phyloP scores from a whole-genome alignment of 2,113 vertebrate genomes.

The Myotis lucifugus region DNA sequence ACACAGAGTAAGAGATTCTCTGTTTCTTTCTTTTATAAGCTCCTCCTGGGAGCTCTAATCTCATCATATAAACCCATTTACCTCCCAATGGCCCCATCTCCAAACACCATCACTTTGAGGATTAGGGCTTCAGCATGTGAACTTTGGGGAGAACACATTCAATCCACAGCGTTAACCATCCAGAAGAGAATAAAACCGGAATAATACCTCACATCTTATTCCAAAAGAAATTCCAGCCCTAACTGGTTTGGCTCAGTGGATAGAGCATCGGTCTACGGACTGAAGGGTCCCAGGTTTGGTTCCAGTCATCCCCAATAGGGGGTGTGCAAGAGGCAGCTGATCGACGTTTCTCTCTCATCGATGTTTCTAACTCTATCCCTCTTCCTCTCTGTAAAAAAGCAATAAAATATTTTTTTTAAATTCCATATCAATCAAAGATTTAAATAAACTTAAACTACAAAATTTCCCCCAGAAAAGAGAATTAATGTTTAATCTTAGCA shows the following conservation, averaged over 20 bases:
- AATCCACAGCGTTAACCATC: not conserved
- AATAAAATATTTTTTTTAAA: not conserved
- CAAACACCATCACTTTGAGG: not conserved
- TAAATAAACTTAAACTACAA: not conserved
- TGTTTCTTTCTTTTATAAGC: not conserved
- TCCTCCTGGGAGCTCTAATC: not conserved
- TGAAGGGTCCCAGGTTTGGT: no score
- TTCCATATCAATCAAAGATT: not conserved
- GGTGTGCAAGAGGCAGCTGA: no score
- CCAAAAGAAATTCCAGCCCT: not conserved
- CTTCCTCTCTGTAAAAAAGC: no score
- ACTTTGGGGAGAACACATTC: not conserved
- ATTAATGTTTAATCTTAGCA: not conserved
- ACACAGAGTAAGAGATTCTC: not conserved
- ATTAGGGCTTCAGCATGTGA: not conserved
- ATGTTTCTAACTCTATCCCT: no score
- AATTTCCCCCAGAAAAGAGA: not conserved
- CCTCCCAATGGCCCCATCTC: not conserved
- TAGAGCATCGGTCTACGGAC: no score
- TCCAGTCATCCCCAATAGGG: no score
- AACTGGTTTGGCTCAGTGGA: no score
- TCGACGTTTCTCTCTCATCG: no score
- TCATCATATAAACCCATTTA: not conserved
- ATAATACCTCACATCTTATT: not conserved
- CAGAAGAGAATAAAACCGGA: not conserved